Conservation (phyloP, 2,888 invertebrate genomes). For the Acanthosepion pharaonis region DNA sequence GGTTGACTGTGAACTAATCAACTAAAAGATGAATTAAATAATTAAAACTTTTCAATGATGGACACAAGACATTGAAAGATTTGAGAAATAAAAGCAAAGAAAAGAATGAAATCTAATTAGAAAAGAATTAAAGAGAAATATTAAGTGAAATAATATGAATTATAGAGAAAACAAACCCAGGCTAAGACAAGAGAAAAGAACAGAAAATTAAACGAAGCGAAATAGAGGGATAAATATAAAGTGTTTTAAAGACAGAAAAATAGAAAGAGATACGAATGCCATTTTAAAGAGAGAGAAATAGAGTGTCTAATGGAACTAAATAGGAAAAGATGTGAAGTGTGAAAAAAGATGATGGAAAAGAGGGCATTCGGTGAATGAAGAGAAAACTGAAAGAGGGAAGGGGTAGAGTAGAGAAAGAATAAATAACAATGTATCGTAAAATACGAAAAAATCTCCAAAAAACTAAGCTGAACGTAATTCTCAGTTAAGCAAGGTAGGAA, state of each 20-base stretch:
- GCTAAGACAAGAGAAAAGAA: neutral
- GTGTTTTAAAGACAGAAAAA: neutral
- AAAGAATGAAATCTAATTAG: neutral
- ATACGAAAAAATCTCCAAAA: too few relatives aligned
- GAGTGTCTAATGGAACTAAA: too few relatives aligned
- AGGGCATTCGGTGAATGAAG: neutral
- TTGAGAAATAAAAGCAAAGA: neutral
- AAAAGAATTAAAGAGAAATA: neutral
- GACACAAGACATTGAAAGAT: neutral
- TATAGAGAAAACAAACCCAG: neutral
- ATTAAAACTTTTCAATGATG: neutral
- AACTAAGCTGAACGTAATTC: too few relatives aligned
- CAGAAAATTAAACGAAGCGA: too few relatives aligned
- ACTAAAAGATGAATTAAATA: conserved; percentile 33
- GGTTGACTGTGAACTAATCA: conserved; percentile 9
- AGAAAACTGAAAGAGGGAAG: neutral
- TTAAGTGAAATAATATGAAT: neutral
- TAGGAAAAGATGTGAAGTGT: neutral
- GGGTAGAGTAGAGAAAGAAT: too few relatives aligned
- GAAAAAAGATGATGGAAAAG: neutral
- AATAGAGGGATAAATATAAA: too few relatives aligned
- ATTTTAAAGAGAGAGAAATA: too few relatives aligned
- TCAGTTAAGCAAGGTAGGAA: too few relatives aligned
- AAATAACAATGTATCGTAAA: too few relatives aligned
- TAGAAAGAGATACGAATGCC: neutral